Percentiles rank a stretch among this genome's conserved stretches.
These are phyloP conservation scores for Vulpes vulpes DNA, from an alignment of 2,113 vertebrate species.

Conservation along the genomic window DNA sequence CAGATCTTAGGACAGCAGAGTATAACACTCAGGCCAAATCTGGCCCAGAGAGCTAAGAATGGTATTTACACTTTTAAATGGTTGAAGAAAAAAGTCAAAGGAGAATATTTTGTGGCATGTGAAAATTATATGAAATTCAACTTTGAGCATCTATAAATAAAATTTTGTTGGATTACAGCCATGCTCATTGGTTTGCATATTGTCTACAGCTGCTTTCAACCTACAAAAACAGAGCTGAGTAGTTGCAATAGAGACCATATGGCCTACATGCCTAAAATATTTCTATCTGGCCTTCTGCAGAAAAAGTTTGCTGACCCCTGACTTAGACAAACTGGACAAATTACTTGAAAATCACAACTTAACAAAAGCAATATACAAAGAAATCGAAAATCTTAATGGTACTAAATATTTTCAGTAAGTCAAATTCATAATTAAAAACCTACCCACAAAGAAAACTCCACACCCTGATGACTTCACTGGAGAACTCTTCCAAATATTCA, in stretches of 20 bases:
- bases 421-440: not conserved
- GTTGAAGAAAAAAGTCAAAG: not conserved
- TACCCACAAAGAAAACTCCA: not conserved
- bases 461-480: not conserved
- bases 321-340: not conserved
- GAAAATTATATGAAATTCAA: constrained; percentile 48
- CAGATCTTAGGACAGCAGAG: not conserved
- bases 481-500: not conserved
- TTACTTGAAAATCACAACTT: constrained; percentile 3
- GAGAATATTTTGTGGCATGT: not conserved
- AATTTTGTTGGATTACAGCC: not conserved
- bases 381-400: not conserved
- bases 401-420: not conserved
- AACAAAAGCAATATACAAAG: not conserved
- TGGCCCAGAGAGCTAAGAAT: not conserved
- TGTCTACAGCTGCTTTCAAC: constrained; percentile 15
- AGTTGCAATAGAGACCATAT: not conserved
- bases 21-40: not conserved
- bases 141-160: not conserved
- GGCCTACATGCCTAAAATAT: not conserved
- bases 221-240: not conserved
- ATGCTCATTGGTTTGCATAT: not conserved
- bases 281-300: not conserved
- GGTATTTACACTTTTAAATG: not conserved
- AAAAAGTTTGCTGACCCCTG: not conserved